phyloP scores from a whole-genome alignment of 1,140 invertebrate species.

The Acromyrmex echinatior region DNA sequence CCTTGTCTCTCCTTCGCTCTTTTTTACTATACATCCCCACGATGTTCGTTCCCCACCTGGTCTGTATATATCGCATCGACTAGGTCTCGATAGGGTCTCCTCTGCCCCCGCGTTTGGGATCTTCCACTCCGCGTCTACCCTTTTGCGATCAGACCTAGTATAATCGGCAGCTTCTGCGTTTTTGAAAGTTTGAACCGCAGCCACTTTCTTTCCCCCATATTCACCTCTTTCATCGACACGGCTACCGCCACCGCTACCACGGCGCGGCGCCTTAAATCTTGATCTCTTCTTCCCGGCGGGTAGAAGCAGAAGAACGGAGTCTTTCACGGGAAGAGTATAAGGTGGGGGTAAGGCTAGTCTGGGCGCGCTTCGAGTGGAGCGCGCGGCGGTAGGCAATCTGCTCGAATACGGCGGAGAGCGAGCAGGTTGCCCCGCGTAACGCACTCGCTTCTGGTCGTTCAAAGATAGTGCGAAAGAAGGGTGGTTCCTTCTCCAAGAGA shows the following conservation, averaged over 20 bases:
- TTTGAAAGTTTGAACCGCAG: background rate
- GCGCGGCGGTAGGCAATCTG: conserved; percentile 86
- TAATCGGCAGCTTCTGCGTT: conserved; percentile 47
- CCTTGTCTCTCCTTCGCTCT: conserved; percentile 35
- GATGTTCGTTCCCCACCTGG: background rate
- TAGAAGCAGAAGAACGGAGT: conserved; percentile 21
- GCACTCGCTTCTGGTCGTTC: background rate
- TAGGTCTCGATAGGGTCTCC: conserved; percentile 24
- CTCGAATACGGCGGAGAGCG: conserved; percentile 86
- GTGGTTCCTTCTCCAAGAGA: background rate
- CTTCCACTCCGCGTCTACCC: conserved; percentile 32
- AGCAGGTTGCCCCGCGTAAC: conserved; percentile 78
- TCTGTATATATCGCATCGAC: background rate
- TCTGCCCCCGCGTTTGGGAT: background rate
- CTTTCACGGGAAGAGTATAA: conserved; percentile 54
- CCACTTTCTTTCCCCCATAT: conserved; percentile 17
- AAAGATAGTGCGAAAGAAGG: conserved; percentile 13
- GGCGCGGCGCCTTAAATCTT: conserved; percentile 81
- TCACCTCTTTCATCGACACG: conserved; percentile 13
- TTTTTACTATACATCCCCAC: conserved; percentile 53
- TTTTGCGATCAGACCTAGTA: conserved; percentile 35
- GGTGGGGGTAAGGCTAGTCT: conserved; percentile 85
- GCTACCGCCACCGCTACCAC: background rate
- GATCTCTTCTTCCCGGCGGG: conserved; percentile 81
- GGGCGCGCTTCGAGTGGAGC: conserved; percentile 85